Evolutionary conservation across 2,113 vertebrate genomes (phyloP).

Genomic region (Leucosticte australis): DNA sequence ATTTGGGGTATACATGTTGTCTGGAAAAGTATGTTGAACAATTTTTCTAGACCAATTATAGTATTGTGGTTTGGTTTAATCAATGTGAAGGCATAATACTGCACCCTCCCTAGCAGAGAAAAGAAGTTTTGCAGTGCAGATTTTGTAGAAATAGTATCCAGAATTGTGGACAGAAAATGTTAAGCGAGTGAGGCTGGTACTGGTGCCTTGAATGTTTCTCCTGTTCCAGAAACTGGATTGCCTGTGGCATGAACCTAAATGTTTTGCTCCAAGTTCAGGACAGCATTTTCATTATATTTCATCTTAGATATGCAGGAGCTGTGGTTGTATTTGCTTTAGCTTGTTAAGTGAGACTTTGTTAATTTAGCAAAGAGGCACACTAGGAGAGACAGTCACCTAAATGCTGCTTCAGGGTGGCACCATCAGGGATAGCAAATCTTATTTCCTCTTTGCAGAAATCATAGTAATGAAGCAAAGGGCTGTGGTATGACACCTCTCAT

Average conservation of each 20-base stretch:
- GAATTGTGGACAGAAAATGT: background rate
- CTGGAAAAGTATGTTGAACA: background rate
- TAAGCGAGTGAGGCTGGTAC: background rate
- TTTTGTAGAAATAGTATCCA: background rate
- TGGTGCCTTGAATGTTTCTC: background rate
- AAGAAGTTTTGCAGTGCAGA: background rate
- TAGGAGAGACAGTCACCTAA: background rate
- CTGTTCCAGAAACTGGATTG: background rate
- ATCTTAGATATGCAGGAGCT: background rate
- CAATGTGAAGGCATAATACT: background rate
- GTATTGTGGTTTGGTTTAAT: background rate
- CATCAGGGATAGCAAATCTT: background rate
- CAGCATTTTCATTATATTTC: background rate
- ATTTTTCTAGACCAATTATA: background rate
- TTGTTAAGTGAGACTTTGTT: background rate
- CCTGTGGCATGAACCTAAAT: background rate
- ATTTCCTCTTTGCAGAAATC: background rate
- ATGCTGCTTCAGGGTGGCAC: background rate
- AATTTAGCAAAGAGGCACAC: background rate
- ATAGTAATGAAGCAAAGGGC: background rate
- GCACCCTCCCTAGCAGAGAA: background rate
- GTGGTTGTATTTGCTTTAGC: background rate
- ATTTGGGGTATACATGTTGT: background rate
- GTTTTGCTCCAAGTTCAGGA: background rate
- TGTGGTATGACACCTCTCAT: background rate